Conservation (phyloP, 1,140 invertebrate species). For the Rhagoletis zephyria region DNA sequence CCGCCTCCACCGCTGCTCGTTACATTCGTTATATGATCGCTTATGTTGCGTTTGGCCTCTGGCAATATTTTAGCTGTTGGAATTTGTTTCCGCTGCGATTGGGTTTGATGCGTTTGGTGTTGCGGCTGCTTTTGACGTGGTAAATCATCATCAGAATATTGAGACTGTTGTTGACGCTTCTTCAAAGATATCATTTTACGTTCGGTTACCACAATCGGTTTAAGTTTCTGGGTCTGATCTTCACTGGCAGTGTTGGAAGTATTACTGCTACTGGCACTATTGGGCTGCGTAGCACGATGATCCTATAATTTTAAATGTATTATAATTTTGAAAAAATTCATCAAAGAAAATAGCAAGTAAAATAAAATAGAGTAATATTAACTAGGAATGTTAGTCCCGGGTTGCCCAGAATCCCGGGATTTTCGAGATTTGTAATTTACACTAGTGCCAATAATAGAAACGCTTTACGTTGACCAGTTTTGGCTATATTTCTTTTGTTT, state of each 20-base stretch:
- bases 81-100: constrained; percentile 63
- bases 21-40: constrained; percentile 64
- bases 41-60: constrained; percentile 68
- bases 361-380: too few relatives aligned
- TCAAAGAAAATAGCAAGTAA: too few relatives aligned
- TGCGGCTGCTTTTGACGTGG: constrained; percentile 34
- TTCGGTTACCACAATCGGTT: constrained; percentile 62
- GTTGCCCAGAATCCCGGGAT: too few relatives aligned
- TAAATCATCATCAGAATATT: constrained; percentile 29
- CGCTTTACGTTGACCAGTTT: too few relatives aligned
- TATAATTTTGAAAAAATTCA: too few relatives aligned
- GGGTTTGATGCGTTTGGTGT: constrained; percentile 26
- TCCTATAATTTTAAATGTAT: constrained; percentile 59
- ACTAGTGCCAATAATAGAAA: too few relatives aligned
- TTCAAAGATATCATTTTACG: constrained; percentile 72
- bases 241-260: not conserved
- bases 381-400: too few relatives aligned
- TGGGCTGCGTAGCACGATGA: constrained; percentile 60
- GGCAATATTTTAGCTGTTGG: constrained; percentile 71
- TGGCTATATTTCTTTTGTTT: too few relatives aligned
- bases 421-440: too few relatives aligned
- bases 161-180: constrained; percentile 63
- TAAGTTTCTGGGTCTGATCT: constrained; percentile 61
- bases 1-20: not conserved
- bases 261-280: constrained; percentile 61